Percentiles rank a stretch among this genome's conserved stretches.
phyloP scores from a whole-genome alignment of 2,888 invertebrate species.

The Papilio gigon region DNA sequence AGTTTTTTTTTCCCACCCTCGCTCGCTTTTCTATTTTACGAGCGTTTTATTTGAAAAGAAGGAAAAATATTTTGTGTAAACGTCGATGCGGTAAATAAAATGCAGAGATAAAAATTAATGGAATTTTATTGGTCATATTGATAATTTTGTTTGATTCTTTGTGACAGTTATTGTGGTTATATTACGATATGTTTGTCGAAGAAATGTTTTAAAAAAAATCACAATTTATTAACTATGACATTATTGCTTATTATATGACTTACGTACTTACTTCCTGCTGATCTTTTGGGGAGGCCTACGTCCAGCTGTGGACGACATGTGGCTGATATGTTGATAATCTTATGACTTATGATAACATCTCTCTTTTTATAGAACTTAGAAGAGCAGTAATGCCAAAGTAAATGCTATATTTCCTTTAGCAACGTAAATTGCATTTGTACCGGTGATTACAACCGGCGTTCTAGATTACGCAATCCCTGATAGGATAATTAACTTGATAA shows the following conservation, averaged over 20 bases:
- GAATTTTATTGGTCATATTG: slow-evolving; percentile 3
- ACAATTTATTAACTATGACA: too few relatives aligned
- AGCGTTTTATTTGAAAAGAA: slow-evolving; percentile 16
- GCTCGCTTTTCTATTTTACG: slow-evolving; percentile 8
- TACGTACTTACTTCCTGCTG: too few relatives aligned
- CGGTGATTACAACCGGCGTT: slow-evolving; percentile 10
- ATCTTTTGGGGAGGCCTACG: too few relatives aligned
- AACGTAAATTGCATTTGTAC: slow-evolving; percentile 2
- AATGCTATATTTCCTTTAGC: slow-evolving; percentile 9
- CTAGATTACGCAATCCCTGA: slow-evolving; percentile 10
- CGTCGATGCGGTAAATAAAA: slow-evolving; percentile 12
- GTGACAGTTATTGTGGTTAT: not conserved
- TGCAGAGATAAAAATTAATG: not conserved
- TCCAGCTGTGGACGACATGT: too few relatives aligned
- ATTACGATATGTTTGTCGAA: not conserved
- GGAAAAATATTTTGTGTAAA: slow-evolving; percentile 17
- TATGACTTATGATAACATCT: too few relatives aligned
- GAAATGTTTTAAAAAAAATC: too few relatives aligned
- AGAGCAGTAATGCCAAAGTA: not conserved
- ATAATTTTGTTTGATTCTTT: slow-evolving; percentile 5
- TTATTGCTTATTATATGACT: too few relatives aligned
- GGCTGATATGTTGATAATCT: too few relatives aligned
- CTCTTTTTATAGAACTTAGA: not conserved
- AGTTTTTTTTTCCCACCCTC: slow-evolving; percentile 20
- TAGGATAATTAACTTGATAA: slow-evolving; percentile 24